Conservation (phyloP, 2,113 vertebrate species). For the Colistium nudipinnis region DNA sequence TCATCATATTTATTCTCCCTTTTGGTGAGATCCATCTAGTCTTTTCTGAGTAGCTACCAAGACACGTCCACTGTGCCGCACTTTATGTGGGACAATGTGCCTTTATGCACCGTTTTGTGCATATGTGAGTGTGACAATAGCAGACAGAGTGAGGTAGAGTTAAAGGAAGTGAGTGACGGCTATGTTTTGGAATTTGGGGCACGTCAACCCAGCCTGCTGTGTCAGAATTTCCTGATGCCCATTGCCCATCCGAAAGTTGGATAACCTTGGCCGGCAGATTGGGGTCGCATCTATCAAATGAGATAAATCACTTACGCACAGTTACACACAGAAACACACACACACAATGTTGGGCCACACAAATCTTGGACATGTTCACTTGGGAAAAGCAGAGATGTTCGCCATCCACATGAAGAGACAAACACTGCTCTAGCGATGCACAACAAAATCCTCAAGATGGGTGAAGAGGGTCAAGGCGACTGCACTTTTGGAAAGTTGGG, state of each 20-base stretch:
- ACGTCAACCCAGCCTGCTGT: constrained; percentile 63
- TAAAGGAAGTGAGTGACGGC: constrained; percentile 56
- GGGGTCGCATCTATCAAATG: constrained; percentile 79
- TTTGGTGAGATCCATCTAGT: constrained; percentile 1
- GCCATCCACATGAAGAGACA: constrained; percentile 29
- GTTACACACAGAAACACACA: constrained; percentile 30
- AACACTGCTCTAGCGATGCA: constrained; percentile 3
- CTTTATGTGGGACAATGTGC: constrained; percentile 30
- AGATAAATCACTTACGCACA: constrained; percentile 69
- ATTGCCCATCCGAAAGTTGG: constrained; percentile 64
- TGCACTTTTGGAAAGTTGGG: background rate
- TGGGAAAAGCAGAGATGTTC: constrained; percentile 28
- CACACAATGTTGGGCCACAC: constrained; percentile 22
- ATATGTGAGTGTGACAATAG: constrained; percentile 18
- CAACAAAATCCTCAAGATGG: constrained; percentile 24
- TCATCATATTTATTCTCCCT: background rate
- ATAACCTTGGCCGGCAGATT: constrained; percentile 82
- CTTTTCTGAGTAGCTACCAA: constrained; percentile 21
- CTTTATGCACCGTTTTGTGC: constrained; percentile 16
- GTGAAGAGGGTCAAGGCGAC: constrained; percentile 1
- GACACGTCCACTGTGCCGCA: constrained; percentile 15
- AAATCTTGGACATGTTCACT: constrained; percentile 33
- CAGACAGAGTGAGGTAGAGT: constrained; percentile 19
- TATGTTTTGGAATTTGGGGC: constrained; percentile 66
- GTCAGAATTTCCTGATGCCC: constrained; percentile 75